Percentiles rank a stretch among this genome's conserved stretches.
Evolutionary conservation across 1,140 invertebrate genomes (phyloP).

Genomic region (Penaeus vannamei): DNA sequence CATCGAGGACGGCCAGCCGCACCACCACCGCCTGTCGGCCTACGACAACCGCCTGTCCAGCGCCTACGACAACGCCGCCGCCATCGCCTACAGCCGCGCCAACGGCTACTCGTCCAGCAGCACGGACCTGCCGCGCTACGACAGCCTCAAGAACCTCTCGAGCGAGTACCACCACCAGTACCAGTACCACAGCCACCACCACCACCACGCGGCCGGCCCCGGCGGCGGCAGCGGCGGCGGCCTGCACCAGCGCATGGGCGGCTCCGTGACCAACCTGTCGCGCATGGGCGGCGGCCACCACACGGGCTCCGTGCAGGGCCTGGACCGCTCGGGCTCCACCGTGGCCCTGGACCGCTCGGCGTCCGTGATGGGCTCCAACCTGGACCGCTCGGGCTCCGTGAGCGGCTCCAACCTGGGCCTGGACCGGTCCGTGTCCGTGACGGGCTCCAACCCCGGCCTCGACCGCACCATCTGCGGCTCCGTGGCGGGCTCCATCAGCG

Average conservation of each 20-base stretch:
- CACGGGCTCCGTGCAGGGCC: conserved; percentile 50
- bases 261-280: conserved; percentile 66
- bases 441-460: conserved; percentile 56
- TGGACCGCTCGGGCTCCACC: conserved; percentile 58
- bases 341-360: conserved; percentile 57
- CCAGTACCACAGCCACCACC: conserved; percentile 51
- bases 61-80: conserved; percentile 48
- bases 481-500: conserved; percentile 58
- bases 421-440: conserved; percentile 66
- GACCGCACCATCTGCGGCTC: conserved; percentile 58
- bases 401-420: conserved; percentile 69
- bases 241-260: conserved; percentile 67
- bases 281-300: conserved; percentile 57
- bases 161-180: conserved; percentile 51
- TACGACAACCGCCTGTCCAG: conserved; percentile 51
- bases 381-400: conserved; percentile 68
- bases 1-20: conserved; percentile 69
- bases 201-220: conserved; percentile 37
- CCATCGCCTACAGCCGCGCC: conserved; percentile 39
- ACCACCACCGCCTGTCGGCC: conserved; percentile 43
- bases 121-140: conserved; percentile 67
- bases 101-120: conserved; percentile 54
- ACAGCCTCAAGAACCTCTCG: conserved; percentile 72
- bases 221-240: conserved; percentile 30
- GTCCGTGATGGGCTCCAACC: conserved; percentile 53